Evolutionary conservation across 2,113 vertebrate genomes (phyloP).

Genomic region (Odobenus rosmarus): DNA sequence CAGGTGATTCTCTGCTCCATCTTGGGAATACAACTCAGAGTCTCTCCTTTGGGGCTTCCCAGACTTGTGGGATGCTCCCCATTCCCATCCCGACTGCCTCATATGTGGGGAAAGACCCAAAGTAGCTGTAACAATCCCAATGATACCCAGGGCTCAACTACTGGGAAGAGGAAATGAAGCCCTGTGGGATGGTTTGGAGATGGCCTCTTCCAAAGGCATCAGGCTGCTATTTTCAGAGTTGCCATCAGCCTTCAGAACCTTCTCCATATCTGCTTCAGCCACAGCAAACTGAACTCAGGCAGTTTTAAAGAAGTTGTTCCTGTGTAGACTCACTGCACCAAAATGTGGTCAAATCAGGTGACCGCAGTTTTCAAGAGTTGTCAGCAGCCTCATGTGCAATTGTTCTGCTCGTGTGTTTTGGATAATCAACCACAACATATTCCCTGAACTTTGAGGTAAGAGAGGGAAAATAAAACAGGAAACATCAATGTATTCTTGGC

Average conservation of each 20-base stretch:
- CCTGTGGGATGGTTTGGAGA: not conserved
- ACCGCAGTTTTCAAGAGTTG: conserved; percentile 3
- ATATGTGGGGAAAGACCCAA: not conserved
- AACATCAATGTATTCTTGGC: not conserved
- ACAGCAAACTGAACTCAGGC: not conserved
- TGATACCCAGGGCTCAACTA: not conserved
- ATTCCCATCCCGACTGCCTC: not conserved
- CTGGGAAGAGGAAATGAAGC: not conserved
- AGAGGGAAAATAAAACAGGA: conserved; percentile 34
- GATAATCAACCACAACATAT: not conserved
- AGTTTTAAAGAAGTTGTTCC: conserved; percentile 3
- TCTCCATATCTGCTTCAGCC: not conserved
- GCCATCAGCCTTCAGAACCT: not conserved
- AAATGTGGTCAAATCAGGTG: not conserved
- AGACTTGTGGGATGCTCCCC: not conserved
- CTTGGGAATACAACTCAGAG: not conserved
- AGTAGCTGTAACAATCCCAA: not conserved
- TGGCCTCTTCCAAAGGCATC: not conserved
- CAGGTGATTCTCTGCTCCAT: not conserved
- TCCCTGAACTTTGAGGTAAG: conserved; percentile 34
- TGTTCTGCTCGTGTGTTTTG: not conserved
- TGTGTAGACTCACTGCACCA: not conserved
- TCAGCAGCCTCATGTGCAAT: conserved; percentile 8
- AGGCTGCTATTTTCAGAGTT: not conserved
- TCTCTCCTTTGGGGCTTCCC: not conserved